Evolutionary conservation across 2,797 vertebrate species (phyloP).

Genomic region (Pseudopleuronectes americanus): DNA sequence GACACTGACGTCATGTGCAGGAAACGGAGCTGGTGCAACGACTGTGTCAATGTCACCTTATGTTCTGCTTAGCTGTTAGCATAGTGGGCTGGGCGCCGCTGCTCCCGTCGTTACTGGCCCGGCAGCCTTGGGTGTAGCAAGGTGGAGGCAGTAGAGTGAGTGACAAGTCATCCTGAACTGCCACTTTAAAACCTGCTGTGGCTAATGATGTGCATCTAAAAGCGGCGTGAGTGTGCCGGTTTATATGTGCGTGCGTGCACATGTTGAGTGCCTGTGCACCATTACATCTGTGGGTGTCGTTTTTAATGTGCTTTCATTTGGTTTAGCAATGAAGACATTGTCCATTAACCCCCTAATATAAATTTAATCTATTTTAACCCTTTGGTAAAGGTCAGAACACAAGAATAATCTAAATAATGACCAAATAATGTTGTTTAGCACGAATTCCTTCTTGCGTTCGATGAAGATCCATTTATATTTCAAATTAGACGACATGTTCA

Average conservation of each 20-base stretch:
- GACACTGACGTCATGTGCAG: constrained; percentile 74
- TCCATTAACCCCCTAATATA: constrained; percentile 83
- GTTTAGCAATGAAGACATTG: constrained; percentile 79
- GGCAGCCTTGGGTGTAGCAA: constrained; percentile 66
- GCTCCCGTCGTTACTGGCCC: constrained; percentile 61
- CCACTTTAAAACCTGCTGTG: constrained; percentile 76
- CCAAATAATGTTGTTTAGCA: constrained; percentile 72
- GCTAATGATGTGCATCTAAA: constrained; percentile 73
- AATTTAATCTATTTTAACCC: constrained; percentile 81
- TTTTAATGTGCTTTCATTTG: constrained; percentile 83
- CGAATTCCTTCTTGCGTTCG: constrained; percentile 52
- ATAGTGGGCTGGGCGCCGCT: constrained; percentile 42
- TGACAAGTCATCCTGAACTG: constrained; percentile 75
- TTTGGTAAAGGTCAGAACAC: constrained; percentile 75
- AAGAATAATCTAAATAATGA: constrained; percentile 76
- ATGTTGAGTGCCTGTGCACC: constrained; percentile 53
- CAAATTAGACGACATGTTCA: constrained; percentile 33
- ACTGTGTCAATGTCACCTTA: constrained; percentile 81
- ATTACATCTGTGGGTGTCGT: constrained; percentile 69
- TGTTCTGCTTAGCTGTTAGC: constrained; percentile 80
- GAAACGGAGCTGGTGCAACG: constrained; percentile 64
- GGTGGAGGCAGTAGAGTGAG: constrained; percentile 70
- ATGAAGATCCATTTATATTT: constrained; percentile 48
- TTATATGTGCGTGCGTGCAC: constrained; percentile 26
- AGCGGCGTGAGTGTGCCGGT: constrained; percentile 34